Percentiles rank a stretch among this genome's conserved stretches.
Conservation (phyloP, 2,888 invertebrate species). For the Tetragonisca angustula region DNA sequence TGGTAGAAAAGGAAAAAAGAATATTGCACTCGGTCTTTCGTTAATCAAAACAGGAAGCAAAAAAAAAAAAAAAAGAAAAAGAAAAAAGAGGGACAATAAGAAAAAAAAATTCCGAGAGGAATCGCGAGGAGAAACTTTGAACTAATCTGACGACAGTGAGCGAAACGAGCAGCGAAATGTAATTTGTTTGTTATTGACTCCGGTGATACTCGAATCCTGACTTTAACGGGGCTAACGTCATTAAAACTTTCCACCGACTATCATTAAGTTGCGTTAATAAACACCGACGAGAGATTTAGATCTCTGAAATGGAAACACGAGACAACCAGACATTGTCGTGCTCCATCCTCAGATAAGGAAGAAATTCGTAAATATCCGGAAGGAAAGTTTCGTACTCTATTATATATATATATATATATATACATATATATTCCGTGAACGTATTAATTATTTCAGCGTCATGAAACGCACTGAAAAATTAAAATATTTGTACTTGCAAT, state of each 20-base stretch:
- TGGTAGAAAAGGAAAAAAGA: constrained; percentile 3
- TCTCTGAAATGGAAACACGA: neutral
- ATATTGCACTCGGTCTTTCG: constrained; percentile 8
- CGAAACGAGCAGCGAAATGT: constrained; percentile 22
- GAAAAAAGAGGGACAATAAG: too few relatives aligned
- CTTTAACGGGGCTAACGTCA: constrained; percentile 28
- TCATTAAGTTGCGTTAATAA: constrained; percentile 37
- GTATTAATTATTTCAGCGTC: neutral
- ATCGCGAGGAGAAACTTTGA: constrained; percentile 14
- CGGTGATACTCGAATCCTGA: constrained; percentile 5
- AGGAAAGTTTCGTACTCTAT: neutral
- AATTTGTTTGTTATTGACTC: constrained; percentile 47
- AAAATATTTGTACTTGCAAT: too few relatives aligned
- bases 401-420: too few relatives aligned
- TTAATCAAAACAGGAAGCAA: neutral
- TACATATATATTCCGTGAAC: neutral
- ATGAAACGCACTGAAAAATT: too few relatives aligned
- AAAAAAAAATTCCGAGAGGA: neutral
- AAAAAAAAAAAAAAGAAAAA: too few relatives aligned
- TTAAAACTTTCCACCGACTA: constrained; percentile 44
- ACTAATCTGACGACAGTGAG: neutral
- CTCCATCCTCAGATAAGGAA: neutral
- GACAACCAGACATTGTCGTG: neutral
- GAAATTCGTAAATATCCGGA: neutral
- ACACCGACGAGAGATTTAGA: neutral